Evolutionary conservation across 2,797 vertebrate species (phyloP).

Genomic region (Phoebastria nigripes): DNA sequence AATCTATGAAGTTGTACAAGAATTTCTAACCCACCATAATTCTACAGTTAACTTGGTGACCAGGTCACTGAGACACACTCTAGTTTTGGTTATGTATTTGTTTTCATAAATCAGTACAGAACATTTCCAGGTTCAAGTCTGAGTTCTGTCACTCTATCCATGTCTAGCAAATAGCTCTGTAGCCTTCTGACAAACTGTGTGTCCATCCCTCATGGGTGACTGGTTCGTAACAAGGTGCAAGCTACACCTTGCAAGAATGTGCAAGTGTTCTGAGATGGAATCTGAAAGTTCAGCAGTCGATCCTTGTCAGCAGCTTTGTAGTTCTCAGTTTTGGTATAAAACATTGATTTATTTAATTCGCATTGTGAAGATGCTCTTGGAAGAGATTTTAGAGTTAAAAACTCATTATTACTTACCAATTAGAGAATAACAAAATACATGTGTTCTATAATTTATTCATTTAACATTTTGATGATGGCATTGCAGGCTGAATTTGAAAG

Average conservation of each 20-base stretch:
- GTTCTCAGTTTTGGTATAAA: not conserved
- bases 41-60: not conserved
- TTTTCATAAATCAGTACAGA: not conserved
- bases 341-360: not conserved
- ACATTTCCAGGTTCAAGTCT: not conserved
- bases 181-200: not conserved
- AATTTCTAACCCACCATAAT: not conserved
- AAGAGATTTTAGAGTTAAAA: not conserved
- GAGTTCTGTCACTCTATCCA: not conserved
- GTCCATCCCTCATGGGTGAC: not conserved
- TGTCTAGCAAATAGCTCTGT: not conserved
- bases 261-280: not conserved
- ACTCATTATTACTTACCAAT: not conserved
- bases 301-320: not conserved
- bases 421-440: not conserved
- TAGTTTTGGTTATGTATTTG: not conserved
- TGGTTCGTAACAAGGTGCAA: not conserved
- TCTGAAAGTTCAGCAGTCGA: not conserved
- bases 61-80: not conserved
- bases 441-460: not conserved
- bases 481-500: not conserved
- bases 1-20: not conserved
- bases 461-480: not conserved
- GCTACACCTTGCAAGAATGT: not conserved
- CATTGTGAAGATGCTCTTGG: not conserved